Base-by-base conservation (phyloP, 2,797 vertebrate genomes). In the Odontamblyopus rebecca region DNA sequence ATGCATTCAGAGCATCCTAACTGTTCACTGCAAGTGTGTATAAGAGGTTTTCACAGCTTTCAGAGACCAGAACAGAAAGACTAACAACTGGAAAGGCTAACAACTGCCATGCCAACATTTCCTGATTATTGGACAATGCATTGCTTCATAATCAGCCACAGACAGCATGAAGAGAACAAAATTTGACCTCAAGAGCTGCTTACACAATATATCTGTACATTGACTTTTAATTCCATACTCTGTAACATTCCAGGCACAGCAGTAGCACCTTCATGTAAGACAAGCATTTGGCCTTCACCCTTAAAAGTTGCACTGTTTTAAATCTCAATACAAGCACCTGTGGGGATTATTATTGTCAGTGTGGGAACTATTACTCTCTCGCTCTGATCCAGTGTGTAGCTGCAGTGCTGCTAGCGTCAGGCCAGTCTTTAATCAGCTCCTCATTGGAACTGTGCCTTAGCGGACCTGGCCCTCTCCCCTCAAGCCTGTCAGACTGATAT, bases 361-460 rank as follows among this genome's bases (percentile, higher is more conserved):
- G 73, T 73, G 61, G 2, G 54, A 81, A 70, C 79, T 73, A 70
- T 86, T 77, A 76, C 80, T 84, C 78, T 78, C 80, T 70, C 68
- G 80, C 69, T 68, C 78, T 84, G 82, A 87, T 88, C 86, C 68
- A 77, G 76, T 81, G 71, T 85, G 68, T 85, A 70, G 80, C 72
- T 73, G 76, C 71, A 72, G 61, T 68, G 62, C 76, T 78, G 82
- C 87, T 83, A 86, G 72, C 78, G 82, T 85, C 71, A 71, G 82
- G 78, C 82, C 77, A 72, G 85, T 51, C 85, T 85, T 85, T 89
- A 91, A 90, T 91, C 87, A 90, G 87, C 84, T 84, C 69, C 83
- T 88, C 85, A 76, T 84, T 86, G 89, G 85, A 78, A 83, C 78
- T 89, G 82, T 82, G 87, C 84, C 87, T 83, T 84, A 50, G 53